phyloP scores from a whole-genome alignment of 2,888 invertebrate genomes.

The Archips crataeganus region DNA sequence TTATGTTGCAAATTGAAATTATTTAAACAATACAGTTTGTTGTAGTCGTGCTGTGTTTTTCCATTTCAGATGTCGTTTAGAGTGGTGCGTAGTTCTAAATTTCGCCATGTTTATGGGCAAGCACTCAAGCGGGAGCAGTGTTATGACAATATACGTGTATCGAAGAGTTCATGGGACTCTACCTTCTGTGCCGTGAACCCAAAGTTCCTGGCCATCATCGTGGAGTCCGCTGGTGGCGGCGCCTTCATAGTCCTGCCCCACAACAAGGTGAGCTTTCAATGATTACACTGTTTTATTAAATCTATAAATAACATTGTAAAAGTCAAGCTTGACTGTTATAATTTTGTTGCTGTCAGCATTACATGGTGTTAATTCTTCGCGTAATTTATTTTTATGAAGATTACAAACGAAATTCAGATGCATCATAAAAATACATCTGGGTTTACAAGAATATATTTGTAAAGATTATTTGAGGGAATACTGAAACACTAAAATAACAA shows the following conservation, averaged over 20 bases:
- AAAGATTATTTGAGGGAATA: not conserved
- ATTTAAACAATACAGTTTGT: constrained; percentile 66
- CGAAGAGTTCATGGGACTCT: constrained; percentile 99
- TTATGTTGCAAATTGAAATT: constrained; percentile 79
- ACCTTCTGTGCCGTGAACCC: constrained; percentile 99
- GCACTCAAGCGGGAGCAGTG: constrained; percentile 97
- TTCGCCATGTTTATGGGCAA: constrained; percentile 97
- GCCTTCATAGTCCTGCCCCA: constrained; percentile 98
- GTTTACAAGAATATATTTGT: not conserved
- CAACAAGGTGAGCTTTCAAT: constrained; percentile 89
- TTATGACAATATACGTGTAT: constrained; percentile 98
- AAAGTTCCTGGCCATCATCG: constrained; percentile 98
- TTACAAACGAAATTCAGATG: not conserved
- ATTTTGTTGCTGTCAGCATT: constrained; percentile 24
- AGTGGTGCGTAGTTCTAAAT: constrained; percentile 98
- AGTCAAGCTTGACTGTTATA: constrained; percentile 13
- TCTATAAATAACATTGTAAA: constrained; percentile 40
- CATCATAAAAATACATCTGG: not conserved
- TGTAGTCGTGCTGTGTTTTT: constrained; percentile 71
- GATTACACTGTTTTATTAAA: constrained; percentile 19
- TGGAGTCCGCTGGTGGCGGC: constrained; percentile 98
- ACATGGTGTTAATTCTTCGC: not conserved
- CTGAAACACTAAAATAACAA: too few species aligned
- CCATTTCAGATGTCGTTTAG: constrained; percentile 95
- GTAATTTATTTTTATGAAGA: not conserved